These are phyloP conservation scores for Loriculus beryllinus DNA, from an alignment of 2,797 vertebrate genomes.

Conservation along the genomic window DNA sequence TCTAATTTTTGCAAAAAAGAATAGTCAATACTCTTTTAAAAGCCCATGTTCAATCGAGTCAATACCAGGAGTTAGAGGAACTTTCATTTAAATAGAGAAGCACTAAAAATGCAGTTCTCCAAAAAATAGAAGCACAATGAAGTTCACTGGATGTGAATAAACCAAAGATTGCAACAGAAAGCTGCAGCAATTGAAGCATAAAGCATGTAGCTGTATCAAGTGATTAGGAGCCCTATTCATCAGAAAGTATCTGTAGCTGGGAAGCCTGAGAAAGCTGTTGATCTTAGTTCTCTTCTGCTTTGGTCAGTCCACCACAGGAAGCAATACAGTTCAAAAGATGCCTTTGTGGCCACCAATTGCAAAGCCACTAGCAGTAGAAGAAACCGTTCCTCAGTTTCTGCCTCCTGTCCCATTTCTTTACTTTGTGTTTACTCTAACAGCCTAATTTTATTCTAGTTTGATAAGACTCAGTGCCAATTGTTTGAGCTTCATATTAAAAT, in stretches of 20 bases:
- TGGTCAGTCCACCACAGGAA: background rate
- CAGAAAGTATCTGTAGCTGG: background rate
- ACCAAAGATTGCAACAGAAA: background rate
- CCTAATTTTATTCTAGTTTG: background rate
- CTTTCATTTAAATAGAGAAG: background rate
- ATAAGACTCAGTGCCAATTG: background rate
- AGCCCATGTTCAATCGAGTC: background rate
- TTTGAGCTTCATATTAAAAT: background rate
- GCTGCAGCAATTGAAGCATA: background rate
- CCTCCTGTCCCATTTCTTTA: background rate
- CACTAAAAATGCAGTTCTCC: background rate
- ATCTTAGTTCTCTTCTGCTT: background rate
- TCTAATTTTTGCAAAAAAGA: conserved; percentile 12
- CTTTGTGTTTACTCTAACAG: background rate
- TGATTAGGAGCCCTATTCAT: background rate
- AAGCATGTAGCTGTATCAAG: background rate
- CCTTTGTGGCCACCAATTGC: background rate
- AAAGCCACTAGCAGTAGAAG: background rate
- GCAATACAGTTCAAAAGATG: background rate
- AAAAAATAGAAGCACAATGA: background rate
- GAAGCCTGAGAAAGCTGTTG: background rate
- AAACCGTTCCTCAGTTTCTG: background rate
- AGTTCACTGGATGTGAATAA: background rate
- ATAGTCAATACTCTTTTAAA: background rate
- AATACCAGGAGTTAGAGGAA: background rate